Evolutionary conservation across 1,140 invertebrate species (phyloP).

Genomic region (Listronotus bonariensis): DNA sequence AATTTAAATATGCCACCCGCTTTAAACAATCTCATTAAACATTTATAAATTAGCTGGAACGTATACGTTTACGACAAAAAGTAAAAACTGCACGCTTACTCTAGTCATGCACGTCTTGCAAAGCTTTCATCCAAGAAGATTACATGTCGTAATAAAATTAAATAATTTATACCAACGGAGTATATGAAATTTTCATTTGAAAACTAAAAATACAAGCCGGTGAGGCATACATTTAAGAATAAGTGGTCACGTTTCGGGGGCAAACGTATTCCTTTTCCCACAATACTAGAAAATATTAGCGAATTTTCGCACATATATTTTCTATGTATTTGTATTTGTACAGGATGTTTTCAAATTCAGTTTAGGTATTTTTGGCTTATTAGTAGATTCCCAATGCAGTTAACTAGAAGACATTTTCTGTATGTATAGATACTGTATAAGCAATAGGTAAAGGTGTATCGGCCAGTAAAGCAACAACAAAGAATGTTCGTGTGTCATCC

Average conservation of each 20-base stretch:
- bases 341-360: no score
- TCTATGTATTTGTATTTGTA: no score
- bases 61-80: constrained; percentile 6
- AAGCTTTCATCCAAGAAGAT: constrained; percentile 13
- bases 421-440: no score
- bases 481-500: no score
- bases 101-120: constrained; percentile 11
- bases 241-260: constrained; percentile 10
- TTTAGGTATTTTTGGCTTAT: no score
- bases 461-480: no score
- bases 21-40: background rate
- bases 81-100: constrained; percentile 1
- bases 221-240: constrained; percentile 12
- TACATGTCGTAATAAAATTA: constrained; percentile 14
- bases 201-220: background rate
- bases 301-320: constrained; percentile 5
- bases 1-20: no score
- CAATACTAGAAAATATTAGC: background rate
- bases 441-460: no score
- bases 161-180: constrained; percentile 5
- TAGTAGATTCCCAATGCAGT: no score
- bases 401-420: no score
- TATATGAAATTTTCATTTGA: constrained; percentile 10
- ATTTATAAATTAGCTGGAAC: constrained; percentile 1
- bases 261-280: constrained; percentile 5